Base-by-base conservation (phyloP, 2,888 invertebrate genomes). In the Trileptium ribeirensis region DNA sequence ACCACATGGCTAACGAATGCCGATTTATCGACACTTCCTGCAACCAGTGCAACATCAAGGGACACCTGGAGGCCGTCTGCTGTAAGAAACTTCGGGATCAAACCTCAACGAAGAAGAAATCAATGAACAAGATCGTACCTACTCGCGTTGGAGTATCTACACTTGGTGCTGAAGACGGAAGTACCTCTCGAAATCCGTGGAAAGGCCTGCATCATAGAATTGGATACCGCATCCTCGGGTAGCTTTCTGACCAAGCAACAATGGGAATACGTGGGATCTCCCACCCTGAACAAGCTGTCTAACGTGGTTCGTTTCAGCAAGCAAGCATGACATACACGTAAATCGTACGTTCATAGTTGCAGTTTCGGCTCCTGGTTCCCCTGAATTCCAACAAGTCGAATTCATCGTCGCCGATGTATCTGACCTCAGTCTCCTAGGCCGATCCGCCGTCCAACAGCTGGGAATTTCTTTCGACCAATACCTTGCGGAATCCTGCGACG, bases 151-250 rank as follows among this genome's bases (percentile, higher is more conserved):
- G n/a, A n/a, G n/a, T n/a, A n/a, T n/a, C n/a, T n/a, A n/a, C n/a
- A n/a, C n/a, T n/a, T n/a, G n/a, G n/a, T 82, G 34, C 81, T 81
- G 1, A 81, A 81, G 81, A 1, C 81, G 81, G 81, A 81, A 81
- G 81, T 81, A 29, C 81, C 37, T 8, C 31, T 81, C 64, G 24
- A 15, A 1, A 82, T 81, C 74, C 29, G 82, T 29, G 67, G 64
- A 24, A 36, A 67, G 8, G 1, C 3, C 24, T 24, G 24, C 82
- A 33, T 1, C 81, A 33, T 82, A 24, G 82, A 82, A 67, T 29
- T 82, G 1, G 81, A 82, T 2, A 81, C 82, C 29, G 82, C 64
- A 24, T 29, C 77, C 24, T 29, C 75, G 33, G 38, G 82, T 15
- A 81, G 34, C 75, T 82, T 70, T 3, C 29, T 40, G 29, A n/a